Evolutionary conservation across 1,140 invertebrate species (phyloP), one percentile per base, ranked within the genome.

Genomic region (Drosophila pseudoobscura): DNA sequence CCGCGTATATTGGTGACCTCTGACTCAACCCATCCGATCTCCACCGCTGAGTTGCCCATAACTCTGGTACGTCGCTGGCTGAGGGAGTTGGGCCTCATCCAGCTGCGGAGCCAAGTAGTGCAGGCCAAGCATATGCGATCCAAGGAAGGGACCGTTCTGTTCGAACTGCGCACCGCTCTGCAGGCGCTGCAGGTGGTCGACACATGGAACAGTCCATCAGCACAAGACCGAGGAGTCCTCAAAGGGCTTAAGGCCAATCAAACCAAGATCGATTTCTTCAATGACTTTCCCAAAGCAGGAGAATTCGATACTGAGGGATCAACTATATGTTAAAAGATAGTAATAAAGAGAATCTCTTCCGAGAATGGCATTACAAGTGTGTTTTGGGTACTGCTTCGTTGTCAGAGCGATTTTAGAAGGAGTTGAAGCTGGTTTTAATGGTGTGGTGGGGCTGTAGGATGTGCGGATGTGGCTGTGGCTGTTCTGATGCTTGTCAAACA

Each of bases 401-500:
- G 17, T n/a, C 7, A 51, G n/a, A 39, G 22, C 52, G 53, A 41
- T 54, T 31, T 7, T 49, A 8, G 13, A 43, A 20, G 11, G 35
- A 39, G 35, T 39, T 39, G 11, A 5, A 5, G 35, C 35, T 39
- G 11, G 3, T 2, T 13, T 11, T 31, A 6, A 11, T 1, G 8
- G 15, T 22, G 15, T 20, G 3, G 29, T 22, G 31, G 50, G 35
- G 20, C 26, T 6, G 47, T 35, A 39, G 20, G 17, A 0, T 29
- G 1, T 29, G 6, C 6, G 29, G 31, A 2, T 31, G 31, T 9
- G 31, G n/a, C 20, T 65, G 76, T 55, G 62, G 74, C 66, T 52
- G 69, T 63, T 76, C 52, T 76, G 80, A 80, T 85, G 82, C 80
- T 76, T 84, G 80, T 87, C 77, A 80, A 84, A 87, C 80, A 84